These are phyloP conservation scores for Holcopasites calliopsidis DNA, from an alignment of 1,140 invertebrate species.

Conservation along the genomic window DNA sequence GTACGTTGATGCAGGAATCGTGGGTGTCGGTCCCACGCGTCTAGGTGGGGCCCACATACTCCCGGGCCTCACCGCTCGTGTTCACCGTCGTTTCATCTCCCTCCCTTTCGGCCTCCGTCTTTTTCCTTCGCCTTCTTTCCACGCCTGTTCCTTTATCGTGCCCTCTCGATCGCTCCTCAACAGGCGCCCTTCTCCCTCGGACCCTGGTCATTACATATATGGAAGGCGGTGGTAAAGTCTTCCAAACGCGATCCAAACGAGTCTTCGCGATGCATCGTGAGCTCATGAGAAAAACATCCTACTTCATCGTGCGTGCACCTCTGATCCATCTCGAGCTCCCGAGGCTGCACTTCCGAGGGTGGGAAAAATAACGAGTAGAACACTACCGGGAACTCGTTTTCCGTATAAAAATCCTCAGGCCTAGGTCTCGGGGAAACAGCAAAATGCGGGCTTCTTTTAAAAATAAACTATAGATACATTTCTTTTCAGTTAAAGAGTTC, in stretches of 20 bases:
- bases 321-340: slow-evolving; percentile 19
- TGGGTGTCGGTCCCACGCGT: slow-evolving; percentile 76
- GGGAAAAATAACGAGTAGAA: slow-evolving; percentile 28
- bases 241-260: slow-evolving; percentile 61
- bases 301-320: slow-evolving; percentile 17
- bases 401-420: neutral
- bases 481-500: no score
- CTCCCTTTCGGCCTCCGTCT: slow-evolving; percentile 27
- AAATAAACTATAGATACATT: no score
- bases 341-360: neutral
- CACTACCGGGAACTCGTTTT: slow-evolving; percentile 3
- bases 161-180: slow-evolving; percentile 21
- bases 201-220: slow-evolving; percentile 72
- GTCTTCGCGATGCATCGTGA: slow-evolving; percentile 52
- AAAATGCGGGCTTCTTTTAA: neutral
- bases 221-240: slow-evolving; percentile 65
- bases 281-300: slow-evolving; percentile 60
- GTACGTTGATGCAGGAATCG: slow-evolving; percentile 67
- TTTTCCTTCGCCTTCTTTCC: slow-evolving; percentile 43
- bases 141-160: slow-evolving; percentile 3
- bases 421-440: neutral
- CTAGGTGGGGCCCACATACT: slow-evolving; percentile 69
- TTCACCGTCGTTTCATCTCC: slow-evolving; percentile 43
- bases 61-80: slow-evolving; percentile 53
- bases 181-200: slow-evolving; percentile 15